Base-by-base conservation (phyloP, 2,797 vertebrate species). In the Pelochelys cantorii region DNA sequence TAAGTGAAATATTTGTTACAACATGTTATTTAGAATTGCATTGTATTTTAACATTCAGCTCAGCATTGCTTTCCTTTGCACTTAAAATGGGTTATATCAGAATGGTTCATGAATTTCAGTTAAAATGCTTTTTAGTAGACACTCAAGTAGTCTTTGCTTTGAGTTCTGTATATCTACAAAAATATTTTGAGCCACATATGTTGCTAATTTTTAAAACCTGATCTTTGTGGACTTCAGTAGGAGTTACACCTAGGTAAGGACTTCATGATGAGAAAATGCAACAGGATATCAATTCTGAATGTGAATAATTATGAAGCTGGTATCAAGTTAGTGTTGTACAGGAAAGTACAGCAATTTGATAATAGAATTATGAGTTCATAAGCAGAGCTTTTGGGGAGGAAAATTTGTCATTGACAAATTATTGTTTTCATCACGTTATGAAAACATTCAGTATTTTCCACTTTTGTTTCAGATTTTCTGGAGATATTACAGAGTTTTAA, bases 231-330 rank as follows among this genome's bases (percentile, higher is more conserved):
- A 23, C 75, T 62, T 57, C 42, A 23, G 65, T 7, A 15, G 7
- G 14, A 65, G 79, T 92, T 90, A 87, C 88, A 90, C 2, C 25
- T 74, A 62, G 79, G 53, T 84, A 79, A 88, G 88, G 25, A 84
- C 25, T 71, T 37, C 6, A 42, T 86, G 29, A 81, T 62, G 4
- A 5, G 37, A 90, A 92, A 96, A 59, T 84, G 83, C 79, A 96
- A 83, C 91, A 92, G 7, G n/a, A 25, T 79, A 14, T 65, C 60
- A 31, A 86, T 79, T 95, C 62, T 88, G 86, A 96, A 87, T 52
- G 81, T 92, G 92, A 96, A 91, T 95, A 85, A 83, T 34, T 84
- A 53, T 74, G 93, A 89, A 54, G 86, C 77, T 92, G 65, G 18
- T 18, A 37, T 37, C 22, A 4, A 18, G 23, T 25, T 31, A 85